Evolutionary conservation across 2,797 vertebrate species (phyloP), one percentile per base, ranked within the genome.

Genomic region (Onychomys torridus): DNA sequence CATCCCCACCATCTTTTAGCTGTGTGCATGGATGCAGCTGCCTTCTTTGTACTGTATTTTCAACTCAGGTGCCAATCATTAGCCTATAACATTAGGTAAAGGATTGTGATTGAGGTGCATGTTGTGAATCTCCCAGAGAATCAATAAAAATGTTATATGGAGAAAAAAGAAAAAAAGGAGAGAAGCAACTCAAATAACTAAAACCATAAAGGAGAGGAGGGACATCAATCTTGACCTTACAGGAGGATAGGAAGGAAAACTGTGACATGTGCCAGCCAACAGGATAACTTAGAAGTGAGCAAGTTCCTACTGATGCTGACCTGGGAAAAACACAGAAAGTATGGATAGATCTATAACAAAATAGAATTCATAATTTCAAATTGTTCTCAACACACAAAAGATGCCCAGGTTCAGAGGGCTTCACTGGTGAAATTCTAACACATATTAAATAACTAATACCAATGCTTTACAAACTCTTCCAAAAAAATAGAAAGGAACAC

Each of bases 361-460:
- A 37, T 21, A 91, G 81, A 91, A 67, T 81, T 76, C 75, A 12
- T 93, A 37, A 90, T 63, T 92, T 89, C 10, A 71, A 93, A 91
- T 52, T 69, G 63, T 90, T 29, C 90, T 29, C 29, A 49, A 96
- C 3, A 13, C 16, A 65, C 25, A 88, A 76, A 12, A 89, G 93
- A 94, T 43, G 6, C 0, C 37, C 73, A 94, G 61, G 4, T 37
- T 23, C 71, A 90, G 55, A 83, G 37, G 21, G 17, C 27, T 69
- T 94, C 46, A 43, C 12, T 90, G 13, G 32, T 67, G 52, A 91
- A 85, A 90, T 91, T 95, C 65, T 87, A 92, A 34, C 37, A 94
- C 86, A 93, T 3, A 37, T 37, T 82, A 95, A 78, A 94, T 34
- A 94, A 92, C 29, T 23, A 85, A 63, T 59, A 69, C 16, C 43